Evolutionary conservation across 2,888 invertebrate genomes (phyloP).

Genomic region (Oegoconia quadripuncta): DNA sequence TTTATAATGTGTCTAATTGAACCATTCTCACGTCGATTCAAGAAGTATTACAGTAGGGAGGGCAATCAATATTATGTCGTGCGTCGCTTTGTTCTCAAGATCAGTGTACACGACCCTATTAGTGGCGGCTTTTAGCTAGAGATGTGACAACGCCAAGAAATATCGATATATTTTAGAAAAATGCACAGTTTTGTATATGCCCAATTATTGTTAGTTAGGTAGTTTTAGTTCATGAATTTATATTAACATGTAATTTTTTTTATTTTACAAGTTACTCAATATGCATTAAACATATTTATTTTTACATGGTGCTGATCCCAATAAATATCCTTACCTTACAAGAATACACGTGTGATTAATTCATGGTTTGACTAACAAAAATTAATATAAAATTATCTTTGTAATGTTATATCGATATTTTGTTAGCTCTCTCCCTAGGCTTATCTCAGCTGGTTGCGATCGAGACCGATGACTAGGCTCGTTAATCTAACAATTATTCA

Average conservation of each 20-base stretch:
- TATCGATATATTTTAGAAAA: constrained; percentile 18
- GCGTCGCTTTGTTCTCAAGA: constrained; percentile 54
- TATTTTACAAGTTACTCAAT: too few species aligned
- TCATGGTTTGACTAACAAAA: constrained; percentile 3
- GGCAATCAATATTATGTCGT: constrained; percentile 40
- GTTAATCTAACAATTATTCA: constrained; percentile 76
- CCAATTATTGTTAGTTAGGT: too few species aligned
- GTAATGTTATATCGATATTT: not conserved
- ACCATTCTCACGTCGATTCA: too few species aligned
- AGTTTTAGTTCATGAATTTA: too few species aligned
- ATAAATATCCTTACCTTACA: too few species aligned
- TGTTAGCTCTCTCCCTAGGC: constrained; percentile 29
- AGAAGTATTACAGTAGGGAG: constrained; percentile 19
- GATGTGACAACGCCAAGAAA: constrained; percentile 23
- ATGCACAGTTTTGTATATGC: too few species aligned
- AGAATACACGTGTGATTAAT: too few species aligned
- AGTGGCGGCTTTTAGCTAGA: constrained; percentile 43
- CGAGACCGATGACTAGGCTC: constrained; percentile 64
- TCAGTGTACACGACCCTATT: constrained; percentile 64
- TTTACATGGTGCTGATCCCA: too few species aligned
- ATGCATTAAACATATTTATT: too few species aligned
- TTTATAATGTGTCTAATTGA: too few species aligned
- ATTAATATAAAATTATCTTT: not conserved
- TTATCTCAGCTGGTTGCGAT: constrained; percentile 51
- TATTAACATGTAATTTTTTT: too few species aligned